Percentiles rank a stretch among this genome's conserved stretches.
Evolutionary conservation across 2,888 invertebrate genomes (phyloP).

Genomic region (Melanotus villosus): DNA sequence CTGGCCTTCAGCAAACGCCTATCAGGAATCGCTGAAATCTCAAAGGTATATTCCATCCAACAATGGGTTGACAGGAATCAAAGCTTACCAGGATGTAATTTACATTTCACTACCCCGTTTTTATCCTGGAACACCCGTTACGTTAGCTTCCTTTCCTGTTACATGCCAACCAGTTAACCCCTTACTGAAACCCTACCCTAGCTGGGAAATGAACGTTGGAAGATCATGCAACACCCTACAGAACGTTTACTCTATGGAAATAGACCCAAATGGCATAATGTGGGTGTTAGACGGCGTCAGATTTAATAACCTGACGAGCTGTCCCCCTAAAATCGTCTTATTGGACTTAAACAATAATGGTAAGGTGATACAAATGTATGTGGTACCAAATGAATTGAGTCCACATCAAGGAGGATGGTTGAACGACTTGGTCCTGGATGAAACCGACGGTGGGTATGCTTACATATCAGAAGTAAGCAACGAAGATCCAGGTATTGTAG

Average conservation of each 20-base stretch:
- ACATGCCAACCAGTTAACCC: conserved; percentile 64
- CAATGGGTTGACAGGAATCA: conserved; percentile 78
- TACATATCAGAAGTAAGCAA: conserved; percentile 80
- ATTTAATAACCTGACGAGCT: conserved; percentile 72
- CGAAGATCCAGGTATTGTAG: conserved; percentile 79
- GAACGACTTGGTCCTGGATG: conserved; percentile 81
- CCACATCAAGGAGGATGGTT: conserved; percentile 71
- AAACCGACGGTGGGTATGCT: conserved; percentile 76
- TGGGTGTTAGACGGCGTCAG: conserved; percentile 80
- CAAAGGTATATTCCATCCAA: conserved; percentile 68
- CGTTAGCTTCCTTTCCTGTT: conserved; percentile 73
- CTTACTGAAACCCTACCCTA: conserved; percentile 77
- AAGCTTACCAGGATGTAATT: conserved; percentile 76
- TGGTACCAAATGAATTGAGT: conserved; percentile 74
- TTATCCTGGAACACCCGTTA: conserved; percentile 78
- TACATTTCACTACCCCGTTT: conserved; percentile 79
- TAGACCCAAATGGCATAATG: conserved; percentile 79
- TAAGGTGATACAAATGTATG: conserved; percentile 71
- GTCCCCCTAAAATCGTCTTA: conserved; percentile 78
- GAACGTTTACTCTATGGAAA: conserved; percentile 81
- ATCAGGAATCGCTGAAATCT: background rate
- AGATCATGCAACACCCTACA: conserved; percentile 75
- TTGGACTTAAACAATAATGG: conserved; percentile 73
- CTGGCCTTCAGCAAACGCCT: too few species aligned
- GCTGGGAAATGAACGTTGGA: conserved; percentile 75